Percentiles rank a stretch among this genome's conserved stretches.
Conservation (phyloP, 2,888 invertebrate species). For the Peribatodes rhomboidaria region DNA sequence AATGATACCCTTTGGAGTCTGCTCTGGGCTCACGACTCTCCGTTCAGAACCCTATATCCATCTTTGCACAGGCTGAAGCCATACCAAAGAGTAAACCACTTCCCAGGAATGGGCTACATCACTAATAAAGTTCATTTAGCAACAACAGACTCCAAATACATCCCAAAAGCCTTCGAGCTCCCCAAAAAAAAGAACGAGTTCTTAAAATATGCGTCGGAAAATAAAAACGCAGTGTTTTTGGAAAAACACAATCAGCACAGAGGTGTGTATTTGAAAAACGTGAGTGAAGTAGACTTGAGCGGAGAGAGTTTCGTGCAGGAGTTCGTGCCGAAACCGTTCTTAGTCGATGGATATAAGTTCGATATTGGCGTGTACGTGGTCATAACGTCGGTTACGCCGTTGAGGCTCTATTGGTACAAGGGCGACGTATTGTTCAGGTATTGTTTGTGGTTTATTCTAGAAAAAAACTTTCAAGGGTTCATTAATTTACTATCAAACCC, state of each 20-base stretch:
- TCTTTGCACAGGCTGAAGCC: slow-evolving; percentile 87
- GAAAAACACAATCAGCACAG: slow-evolving; percentile 97
- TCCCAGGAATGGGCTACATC: slow-evolving; percentile 97
- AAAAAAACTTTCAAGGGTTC: too few species aligned
- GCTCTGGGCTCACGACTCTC: slow-evolving; percentile 98
- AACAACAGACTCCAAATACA: slow-evolving; percentile 91
- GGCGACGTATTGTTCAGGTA: slow-evolving; percentile 96
- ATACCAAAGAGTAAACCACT: slow-evolving; percentile 95
- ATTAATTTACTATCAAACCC: too few species aligned
- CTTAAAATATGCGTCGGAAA: slow-evolving; percentile 87
- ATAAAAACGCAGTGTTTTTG: slow-evolving; percentile 93
- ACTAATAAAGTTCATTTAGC: slow-evolving; percentile 97
- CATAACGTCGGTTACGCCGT: slow-evolving; percentile 95
- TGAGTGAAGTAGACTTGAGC: slow-evolving; percentile 90
- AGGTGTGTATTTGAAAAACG: slow-evolving; percentile 91
- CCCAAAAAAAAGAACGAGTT: slow-evolving; percentile 91
- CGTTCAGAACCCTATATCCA: slow-evolving; percentile 88
- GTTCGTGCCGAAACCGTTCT: slow-evolving; percentile 94
- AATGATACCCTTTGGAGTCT: slow-evolving; percentile 91
- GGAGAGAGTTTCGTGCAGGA: slow-evolving; percentile 96
- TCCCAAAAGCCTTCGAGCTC: slow-evolving; percentile 95
- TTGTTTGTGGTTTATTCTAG: slow-evolving; percentile 20
- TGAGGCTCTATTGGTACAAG: slow-evolving; percentile 95
- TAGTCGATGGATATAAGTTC: slow-evolving; percentile 97
- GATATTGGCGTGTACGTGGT: slow-evolving; percentile 98